Evolutionary conservation across 2,888 invertebrate species (phyloP).

Genomic region (Thymelicus lineola): DNA sequence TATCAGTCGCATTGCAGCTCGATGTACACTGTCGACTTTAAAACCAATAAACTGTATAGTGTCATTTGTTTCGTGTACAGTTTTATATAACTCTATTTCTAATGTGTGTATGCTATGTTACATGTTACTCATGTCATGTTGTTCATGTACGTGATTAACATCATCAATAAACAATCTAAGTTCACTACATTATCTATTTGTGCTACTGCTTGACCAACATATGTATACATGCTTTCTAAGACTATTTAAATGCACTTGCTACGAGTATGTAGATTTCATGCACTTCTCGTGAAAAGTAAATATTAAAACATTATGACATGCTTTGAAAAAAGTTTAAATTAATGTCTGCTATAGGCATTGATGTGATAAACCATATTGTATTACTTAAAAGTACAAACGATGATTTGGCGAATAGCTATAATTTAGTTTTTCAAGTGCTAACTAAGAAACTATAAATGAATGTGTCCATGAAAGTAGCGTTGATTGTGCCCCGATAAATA

Average conservation of each 20-base stretch:
- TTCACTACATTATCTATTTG: constrained; percentile 6
- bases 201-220: constrained; percentile 19
- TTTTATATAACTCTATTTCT: constrained; percentile 41
- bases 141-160: not conserved
- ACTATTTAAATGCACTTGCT: constrained; percentile 8
- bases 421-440: constrained; percentile 50
- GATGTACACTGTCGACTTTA: constrained; percentile 65
- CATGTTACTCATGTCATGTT: constrained; percentile 10
- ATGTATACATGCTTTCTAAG: constrained; percentile 1
- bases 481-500: constrained; percentile 38
- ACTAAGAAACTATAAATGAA: constrained; percentile 64
- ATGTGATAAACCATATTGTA: not conserved
- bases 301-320: constrained; percentile 35
- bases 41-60: constrained; percentile 57
- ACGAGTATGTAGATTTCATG: constrained; percentile 42
- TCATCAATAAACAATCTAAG: constrained; percentile 9
- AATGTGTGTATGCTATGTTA: constrained; percentile 44
- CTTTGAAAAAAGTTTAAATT: constrained; percentile 11
- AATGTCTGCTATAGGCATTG: not conserved
- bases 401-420: not conserved
- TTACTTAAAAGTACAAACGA: not conserved
- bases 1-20: constrained; percentile 83
- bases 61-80: constrained; percentile 42
- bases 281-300: constrained; percentile 48
- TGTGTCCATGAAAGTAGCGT: constrained; percentile 76